These are phyloP conservation scores for Nycticorax nycticorax DNA, from an alignment of 2,113 vertebrate genomes.

Conservation along the genomic window DNA sequence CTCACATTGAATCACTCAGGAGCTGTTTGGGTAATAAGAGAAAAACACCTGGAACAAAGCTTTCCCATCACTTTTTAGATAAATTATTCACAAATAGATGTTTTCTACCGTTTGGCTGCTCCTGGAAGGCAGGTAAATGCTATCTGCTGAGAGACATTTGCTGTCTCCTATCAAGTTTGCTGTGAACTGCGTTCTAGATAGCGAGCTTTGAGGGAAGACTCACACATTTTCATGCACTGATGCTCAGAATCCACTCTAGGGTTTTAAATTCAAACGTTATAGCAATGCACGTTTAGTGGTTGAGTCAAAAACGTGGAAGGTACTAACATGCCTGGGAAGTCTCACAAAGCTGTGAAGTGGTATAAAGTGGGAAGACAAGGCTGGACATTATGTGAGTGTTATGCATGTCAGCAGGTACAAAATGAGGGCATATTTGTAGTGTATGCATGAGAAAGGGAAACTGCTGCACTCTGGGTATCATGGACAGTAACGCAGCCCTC, in stretches of 20 bases:
- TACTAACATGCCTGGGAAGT: not conserved
- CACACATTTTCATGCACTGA: not conserved
- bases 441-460: not conserved
- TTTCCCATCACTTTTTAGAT: not conserved
- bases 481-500: not conserved
- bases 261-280: not conserved
- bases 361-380: not conserved
- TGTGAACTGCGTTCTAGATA: not conserved
- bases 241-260: not conserved
- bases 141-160: not conserved
- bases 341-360: not conserved
- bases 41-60: not conserved
- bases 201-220: not conserved
- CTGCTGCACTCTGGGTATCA: too few species aligned
- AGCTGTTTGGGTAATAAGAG: not conserved
- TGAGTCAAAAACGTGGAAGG: not conserved
- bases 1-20: not conserved
- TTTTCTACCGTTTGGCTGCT: not conserved
- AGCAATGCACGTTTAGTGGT: not conserved
- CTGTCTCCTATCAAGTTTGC: not conserved
- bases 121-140: not conserved
- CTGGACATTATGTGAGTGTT: not conserved
- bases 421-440: not conserved
- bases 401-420: not conserved
- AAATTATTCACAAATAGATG: not conserved